Percentiles rank a stretch among this genome's conserved stretches.
Evolutionary conservation across 2,888 invertebrate species (phyloP).

Genomic region (Dichetophora obliterata): DNA sequence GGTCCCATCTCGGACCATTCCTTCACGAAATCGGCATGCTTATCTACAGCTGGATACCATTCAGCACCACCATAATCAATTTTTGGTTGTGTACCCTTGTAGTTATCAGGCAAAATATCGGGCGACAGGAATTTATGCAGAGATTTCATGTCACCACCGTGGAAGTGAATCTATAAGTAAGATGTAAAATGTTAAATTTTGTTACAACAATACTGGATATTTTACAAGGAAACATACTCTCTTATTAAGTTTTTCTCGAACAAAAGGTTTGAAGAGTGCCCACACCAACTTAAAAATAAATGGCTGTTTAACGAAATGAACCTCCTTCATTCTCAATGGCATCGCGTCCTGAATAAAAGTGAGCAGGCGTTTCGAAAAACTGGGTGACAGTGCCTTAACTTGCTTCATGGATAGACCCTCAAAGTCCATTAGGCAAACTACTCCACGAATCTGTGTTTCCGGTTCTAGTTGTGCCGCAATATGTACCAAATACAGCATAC

Average conservation of each 20-base stretch:
- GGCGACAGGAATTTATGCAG: slow-evolving; percentile 81
- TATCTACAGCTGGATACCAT: slow-evolving; percentile 81
- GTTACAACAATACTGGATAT: neutral
- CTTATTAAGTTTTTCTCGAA: slow-evolving; percentile 81
- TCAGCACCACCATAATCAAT: slow-evolving; percentile 83
- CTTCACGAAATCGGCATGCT: slow-evolving; percentile 76
- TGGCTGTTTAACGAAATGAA: slow-evolving; percentile 88
- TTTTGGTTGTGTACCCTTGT: slow-evolving; percentile 80
- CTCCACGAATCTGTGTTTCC: slow-evolving; percentile 84
- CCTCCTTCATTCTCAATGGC: slow-evolving; percentile 86
- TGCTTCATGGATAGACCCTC: slow-evolving; percentile 83
- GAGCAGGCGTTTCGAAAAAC: slow-evolving; percentile 82
- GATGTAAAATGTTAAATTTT: neutral
- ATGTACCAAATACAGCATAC: slow-evolving; percentile 84
- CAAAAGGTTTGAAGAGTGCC: slow-evolving; percentile 87
- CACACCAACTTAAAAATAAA: slow-evolving; percentile 88
- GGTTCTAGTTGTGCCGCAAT: slow-evolving; percentile 82
- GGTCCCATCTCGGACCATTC: slow-evolving; percentile 80
- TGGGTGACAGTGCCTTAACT: slow-evolving; percentile 77
- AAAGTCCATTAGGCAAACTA: slow-evolving; percentile 87
- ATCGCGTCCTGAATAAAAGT: slow-evolving; percentile 89
- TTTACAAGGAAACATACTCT: slow-evolving; percentile 74
- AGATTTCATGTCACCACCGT: slow-evolving; percentile 83
- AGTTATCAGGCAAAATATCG: slow-evolving; percentile 80
- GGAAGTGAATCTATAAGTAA: slow-evolving; percentile 81